A percentile compares a stretch with the other conserved stretches of the same genome.
Conservation (phyloP, 2,888 invertebrate species). For the Chelonus formosanus region DNA sequence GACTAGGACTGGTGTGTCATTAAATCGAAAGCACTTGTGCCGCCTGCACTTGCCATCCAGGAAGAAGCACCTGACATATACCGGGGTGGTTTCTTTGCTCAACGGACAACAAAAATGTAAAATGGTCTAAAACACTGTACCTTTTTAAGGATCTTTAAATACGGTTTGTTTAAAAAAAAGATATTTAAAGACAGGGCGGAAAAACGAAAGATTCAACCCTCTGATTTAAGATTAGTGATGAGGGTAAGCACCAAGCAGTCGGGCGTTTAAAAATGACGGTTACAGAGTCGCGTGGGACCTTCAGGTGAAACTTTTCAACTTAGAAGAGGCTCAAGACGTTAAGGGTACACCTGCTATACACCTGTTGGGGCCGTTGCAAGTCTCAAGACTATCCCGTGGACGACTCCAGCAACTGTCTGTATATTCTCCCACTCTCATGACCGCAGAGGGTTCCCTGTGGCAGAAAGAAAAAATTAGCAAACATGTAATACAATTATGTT, state of each 20-base stretch:
- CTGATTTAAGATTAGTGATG: conserved; percentile 15
- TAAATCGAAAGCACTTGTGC: conserved; percentile 60
- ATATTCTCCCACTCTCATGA: conserved; percentile 10
- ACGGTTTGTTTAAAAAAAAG: too few species aligned
- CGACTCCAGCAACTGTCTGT: conserved; percentile 12
- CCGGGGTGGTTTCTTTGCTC: conserved; percentile 47
- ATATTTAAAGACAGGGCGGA: not conserved
- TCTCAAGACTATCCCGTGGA: conserved; percentile 35
- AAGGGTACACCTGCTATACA: conserved; percentile 62
- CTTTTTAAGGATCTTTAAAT: not conserved
- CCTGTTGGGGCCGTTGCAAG: conserved; percentile 61
- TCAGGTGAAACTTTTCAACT: conserved; percentile 58
- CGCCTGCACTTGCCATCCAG: conserved; percentile 62
- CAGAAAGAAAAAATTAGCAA: too few species aligned
- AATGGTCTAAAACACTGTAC: not conserved
- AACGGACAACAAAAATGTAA: conserved; percentile 13
- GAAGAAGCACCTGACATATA: conserved; percentile 60
- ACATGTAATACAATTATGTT: not conserved
- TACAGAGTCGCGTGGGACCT: conserved; percentile 58
- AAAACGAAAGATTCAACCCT: conserved; percentile 9
- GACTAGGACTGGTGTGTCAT: conserved; percentile 46
- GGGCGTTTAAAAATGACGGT: conserved; percentile 54
- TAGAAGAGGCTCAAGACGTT: conserved; percentile 47
- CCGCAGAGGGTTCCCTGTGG: conserved; percentile 1
- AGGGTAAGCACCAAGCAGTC: conserved; percentile 20